Conservation (phyloP, 2,113 vertebrate species). For the Indicator maculatus region DNA sequence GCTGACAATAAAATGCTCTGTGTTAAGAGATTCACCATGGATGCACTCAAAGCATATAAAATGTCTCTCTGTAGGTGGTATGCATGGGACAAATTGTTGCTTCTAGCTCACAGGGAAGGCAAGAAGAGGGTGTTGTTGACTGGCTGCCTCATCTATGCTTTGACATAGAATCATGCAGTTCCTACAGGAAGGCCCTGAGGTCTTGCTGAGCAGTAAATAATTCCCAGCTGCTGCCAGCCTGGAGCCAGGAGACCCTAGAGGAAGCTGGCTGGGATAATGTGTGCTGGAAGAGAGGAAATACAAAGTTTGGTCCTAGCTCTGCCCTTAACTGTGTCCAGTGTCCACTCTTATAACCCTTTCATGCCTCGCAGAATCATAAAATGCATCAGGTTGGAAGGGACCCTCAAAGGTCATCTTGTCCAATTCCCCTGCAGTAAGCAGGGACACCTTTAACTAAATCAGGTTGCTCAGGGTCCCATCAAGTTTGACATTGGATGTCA, state of each 20-base stretch:
- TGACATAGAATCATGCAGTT: background rate
- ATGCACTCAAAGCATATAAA: background rate
- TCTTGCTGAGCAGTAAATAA: background rate
- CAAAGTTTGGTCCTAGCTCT: background rate
- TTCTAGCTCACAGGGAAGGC: background rate
- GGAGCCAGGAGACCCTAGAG: background rate
- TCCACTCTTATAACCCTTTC: background rate
- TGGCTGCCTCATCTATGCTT: background rate
- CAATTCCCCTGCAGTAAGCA: too few relatives aligned
- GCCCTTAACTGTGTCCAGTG: too few relatives aligned
- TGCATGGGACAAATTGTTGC: background rate
- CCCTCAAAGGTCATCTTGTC: too few relatives aligned
- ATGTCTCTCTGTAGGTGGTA: background rate
- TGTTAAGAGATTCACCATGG: background rate
- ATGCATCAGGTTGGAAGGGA: too few relatives aligned
- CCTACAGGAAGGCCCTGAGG: background rate
- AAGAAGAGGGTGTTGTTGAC: background rate
- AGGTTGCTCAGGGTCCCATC: too few relatives aligned
- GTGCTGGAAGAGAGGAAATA: background rate
- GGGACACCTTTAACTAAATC: too few relatives aligned
- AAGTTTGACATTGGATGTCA: too few relatives aligned
- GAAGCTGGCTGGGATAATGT: background rate
- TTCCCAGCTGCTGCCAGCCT: background rate
- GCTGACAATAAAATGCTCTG: rapidly evolving
- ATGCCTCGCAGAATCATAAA: background rate